Base-by-base conservation (phyloP, 2,888 invertebrate species). In the Dasypolia templi region DNA sequence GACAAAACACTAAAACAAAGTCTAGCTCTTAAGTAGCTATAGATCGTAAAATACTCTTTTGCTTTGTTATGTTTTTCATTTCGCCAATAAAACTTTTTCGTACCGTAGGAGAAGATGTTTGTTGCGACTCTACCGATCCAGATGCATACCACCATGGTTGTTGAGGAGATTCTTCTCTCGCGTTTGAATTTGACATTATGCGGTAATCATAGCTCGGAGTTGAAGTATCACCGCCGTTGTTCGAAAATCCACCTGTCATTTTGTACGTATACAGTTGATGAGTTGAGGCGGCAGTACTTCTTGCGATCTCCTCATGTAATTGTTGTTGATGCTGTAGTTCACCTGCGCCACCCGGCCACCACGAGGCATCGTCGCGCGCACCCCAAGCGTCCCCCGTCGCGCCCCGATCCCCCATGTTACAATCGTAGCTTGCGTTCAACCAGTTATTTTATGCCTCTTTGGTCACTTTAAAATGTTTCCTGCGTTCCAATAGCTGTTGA, bases 241-340 rank as follows among this genome's bases (percentile, higher is more conserved):
- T 95, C 90, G 98, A 97, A 96, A 98, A 98, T 93, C 98, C 98
- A 93, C 98, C 97, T 90, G 98, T 97, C 98, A 98, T 98, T 97
- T 98, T 98, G 94, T 98, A 98, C 82, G 97, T 97, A 93, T 98
- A 98, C 88, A 98, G 96, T 94, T 98, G 98, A 92, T 98, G 98
- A 90, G 96, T 95, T 82, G 96, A 91, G 72, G 95, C 92, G 39
- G 95, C 94, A 76, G 95, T 95, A 81, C 95, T 95, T 83, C 95
- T 92, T 56, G 96, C 95, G 64, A 95, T 94, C 79, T 96, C 95
- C 81, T 96, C 96, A 91, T 95, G 95, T 87, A 95, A 87, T 92
- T 96, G 96, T 92, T 95, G 95, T 93, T 95, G 95, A 90, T 96
- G 94, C 92, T 96, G 96, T 86, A 95, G 90, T 92, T 95, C 96